Percentiles rank a stretch among this genome's conserved stretches.
These are phyloP conservation scores for Charadrius vociferus DNA, from an alignment of 2,113 vertebrate species.

Conservation along the genomic window DNA sequence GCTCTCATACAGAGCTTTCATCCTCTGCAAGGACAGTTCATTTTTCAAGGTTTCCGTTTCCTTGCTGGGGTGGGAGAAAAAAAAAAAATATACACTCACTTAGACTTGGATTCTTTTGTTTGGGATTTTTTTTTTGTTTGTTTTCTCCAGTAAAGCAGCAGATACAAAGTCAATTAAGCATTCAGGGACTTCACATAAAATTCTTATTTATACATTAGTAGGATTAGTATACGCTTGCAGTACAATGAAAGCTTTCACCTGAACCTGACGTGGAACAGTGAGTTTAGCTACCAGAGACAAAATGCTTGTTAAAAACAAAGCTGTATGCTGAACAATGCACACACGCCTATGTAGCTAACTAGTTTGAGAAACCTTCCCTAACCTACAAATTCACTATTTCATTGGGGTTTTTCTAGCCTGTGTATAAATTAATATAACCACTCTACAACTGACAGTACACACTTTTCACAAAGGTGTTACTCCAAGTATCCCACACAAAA, in stretches of 20 bases:
- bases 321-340: accelerated
- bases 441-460: neutral
- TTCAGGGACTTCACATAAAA: neutral
- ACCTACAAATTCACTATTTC: neutral
- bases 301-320: neutral
- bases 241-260: neutral
- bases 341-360: accelerated
- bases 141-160: neutral
- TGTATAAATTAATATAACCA: neutral
- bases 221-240: too few species aligned
- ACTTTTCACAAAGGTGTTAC: neutral
- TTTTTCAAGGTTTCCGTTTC: conserved; percentile 83
- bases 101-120: neutral
- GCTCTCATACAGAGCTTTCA: conserved; percentile 94
- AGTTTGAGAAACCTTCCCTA: neutral
- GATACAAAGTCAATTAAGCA: neutral
- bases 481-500: neutral
- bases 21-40: conserved; percentile 90
- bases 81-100: neutral
- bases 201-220: neutral
- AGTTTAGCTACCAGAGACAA: neutral
- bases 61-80: conserved; percentile 74
- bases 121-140: neutral
- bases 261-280: neutral
- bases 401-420: neutral